Percentiles rank a stretch among this genome's conserved stretches.
Evolutionary conservation across 1,140 invertebrate species (phyloP).

Genomic region (Argopecten irradians): DNA sequence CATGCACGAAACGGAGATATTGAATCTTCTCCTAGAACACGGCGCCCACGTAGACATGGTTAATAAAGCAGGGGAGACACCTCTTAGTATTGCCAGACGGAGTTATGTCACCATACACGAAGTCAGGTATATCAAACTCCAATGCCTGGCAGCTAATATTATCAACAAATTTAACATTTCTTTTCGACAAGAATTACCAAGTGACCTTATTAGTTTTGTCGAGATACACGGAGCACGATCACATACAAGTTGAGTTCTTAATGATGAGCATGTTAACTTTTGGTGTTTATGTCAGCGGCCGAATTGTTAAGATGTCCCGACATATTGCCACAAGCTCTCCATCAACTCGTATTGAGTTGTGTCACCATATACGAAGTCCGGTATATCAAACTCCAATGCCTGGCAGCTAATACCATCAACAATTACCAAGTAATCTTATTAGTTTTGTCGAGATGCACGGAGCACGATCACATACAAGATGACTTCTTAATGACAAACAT

Average conservation of each 20-base stretch:
- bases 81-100: background rate
- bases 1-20: background rate
- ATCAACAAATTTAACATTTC: conserved; percentile 36
- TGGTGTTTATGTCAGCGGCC: too few relatives aligned
- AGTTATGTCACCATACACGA: background rate
- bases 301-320: too few relatives aligned
- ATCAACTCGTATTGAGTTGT: too few relatives aligned
- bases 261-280: too few relatives aligned
- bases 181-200: background rate
- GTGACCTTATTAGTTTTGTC: background rate
- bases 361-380: background rate
- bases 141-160: conserved; percentile 31
- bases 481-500: too few relatives aligned
- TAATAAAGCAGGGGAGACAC: background rate
- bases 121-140: conserved; percentile 26
- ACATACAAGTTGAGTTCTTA: background rate
- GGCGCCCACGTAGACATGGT: conserved; percentile 35
- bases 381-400: conserved; percentile 28
- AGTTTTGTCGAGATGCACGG: background rate
- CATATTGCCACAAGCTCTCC: too few relatives aligned
- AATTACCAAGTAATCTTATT: background rate
- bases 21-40: conserved; percentile 3
- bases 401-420: conserved; percentile 28
- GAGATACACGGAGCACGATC: background rate
- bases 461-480: background rate